phyloP scores from a whole-genome alignment of 2,888 invertebrate species.

The Hypomecis atomaria region DNA sequence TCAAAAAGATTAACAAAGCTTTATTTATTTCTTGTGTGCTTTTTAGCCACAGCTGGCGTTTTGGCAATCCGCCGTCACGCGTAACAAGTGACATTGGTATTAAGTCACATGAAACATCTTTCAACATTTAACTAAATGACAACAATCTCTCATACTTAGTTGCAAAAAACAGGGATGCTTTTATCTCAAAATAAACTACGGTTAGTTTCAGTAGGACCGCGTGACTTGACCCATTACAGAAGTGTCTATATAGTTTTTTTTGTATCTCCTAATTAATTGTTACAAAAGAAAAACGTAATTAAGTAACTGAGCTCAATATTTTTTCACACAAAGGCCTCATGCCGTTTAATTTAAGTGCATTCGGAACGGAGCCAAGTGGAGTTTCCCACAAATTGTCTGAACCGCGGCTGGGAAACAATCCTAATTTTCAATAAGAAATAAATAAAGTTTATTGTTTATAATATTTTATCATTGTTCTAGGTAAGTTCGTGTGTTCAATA shows the following conservation, averaged over 20 bases:
- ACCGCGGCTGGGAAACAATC: slow-evolving; percentile 56
- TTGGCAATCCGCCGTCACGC: too few species aligned
- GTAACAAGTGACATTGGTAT: not conserved
- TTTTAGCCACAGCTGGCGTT: too few species aligned
- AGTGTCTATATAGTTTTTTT: slow-evolving; percentile 11
- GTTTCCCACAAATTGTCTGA: slow-evolving; percentile 67
- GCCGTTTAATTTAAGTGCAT: slow-evolving; percentile 45
- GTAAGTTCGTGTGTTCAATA: slow-evolving; percentile 44
- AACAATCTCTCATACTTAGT: not conserved
- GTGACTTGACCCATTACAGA: slow-evolving; percentile 1
- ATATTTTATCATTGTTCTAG: slow-evolving; percentile 48
- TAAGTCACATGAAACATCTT: not conserved
- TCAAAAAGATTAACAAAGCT: not conserved
- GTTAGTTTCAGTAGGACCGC: not conserved
- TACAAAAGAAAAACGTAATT: slow-evolving; percentile 42
- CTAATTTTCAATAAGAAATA: slow-evolving; percentile 58
- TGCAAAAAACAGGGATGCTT: not conserved
- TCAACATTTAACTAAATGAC: not conserved
- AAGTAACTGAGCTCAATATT: slow-evolving; percentile 50
- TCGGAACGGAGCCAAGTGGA: slow-evolving; percentile 55
- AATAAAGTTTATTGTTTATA: slow-evolving; percentile 51
- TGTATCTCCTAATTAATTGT: slow-evolving; percentile 33
- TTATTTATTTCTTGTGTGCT: not conserved
- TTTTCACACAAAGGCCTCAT: slow-evolving; percentile 50
- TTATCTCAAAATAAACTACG: not conserved